Evolutionary conservation across 2,888 invertebrate species (phyloP).

Genomic region (Drosophila picticornis): DNA sequence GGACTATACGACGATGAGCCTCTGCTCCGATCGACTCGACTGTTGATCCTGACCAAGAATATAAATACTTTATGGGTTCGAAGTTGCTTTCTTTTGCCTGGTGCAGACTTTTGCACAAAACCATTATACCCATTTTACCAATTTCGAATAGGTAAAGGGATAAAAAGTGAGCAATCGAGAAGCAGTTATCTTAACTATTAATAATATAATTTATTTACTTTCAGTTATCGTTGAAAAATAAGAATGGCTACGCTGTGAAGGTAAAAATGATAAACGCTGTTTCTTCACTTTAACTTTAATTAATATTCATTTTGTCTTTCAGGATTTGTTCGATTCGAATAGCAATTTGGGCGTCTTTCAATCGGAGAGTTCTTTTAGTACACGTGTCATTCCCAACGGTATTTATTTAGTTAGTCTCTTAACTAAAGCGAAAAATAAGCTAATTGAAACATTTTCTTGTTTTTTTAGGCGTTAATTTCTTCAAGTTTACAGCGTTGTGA

Average conservation of each 20-base stretch:
- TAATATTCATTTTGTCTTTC: not conserved
- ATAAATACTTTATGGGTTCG: not conserved
- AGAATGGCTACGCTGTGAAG: slow-evolving; percentile 79
- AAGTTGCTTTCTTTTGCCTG: not conserved
- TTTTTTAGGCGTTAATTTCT: slow-evolving; percentile 76
- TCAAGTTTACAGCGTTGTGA: slow-evolving; percentile 73
- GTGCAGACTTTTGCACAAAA: not conserved
- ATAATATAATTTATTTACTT: not conserved
- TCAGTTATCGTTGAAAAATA: slow-evolving; percentile 81
- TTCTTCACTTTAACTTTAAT: not conserved
- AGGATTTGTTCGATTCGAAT: slow-evolving; percentile 65
- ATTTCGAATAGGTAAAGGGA: not conserved
- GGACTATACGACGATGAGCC: not conserved
- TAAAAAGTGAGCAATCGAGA: not conserved
- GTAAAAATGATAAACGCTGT: slow-evolving; percentile 49
- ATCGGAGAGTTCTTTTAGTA: slow-evolving; percentile 51
- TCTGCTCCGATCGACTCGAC: not conserved
- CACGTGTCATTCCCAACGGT: slow-evolving; percentile 79
- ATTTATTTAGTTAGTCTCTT: slow-evolving; percentile 20
- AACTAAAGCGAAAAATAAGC: not conserved
- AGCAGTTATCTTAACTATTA: not conserved
- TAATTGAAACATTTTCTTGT: slow-evolving; percentile 5
- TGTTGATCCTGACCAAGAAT: not conserved
- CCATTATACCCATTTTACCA: not conserved
- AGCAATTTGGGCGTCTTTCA: slow-evolving; percentile 33